Evolutionary conservation across 1,140 invertebrate genomes (phyloP).

Genomic region (Megalopta genalis): DNA sequence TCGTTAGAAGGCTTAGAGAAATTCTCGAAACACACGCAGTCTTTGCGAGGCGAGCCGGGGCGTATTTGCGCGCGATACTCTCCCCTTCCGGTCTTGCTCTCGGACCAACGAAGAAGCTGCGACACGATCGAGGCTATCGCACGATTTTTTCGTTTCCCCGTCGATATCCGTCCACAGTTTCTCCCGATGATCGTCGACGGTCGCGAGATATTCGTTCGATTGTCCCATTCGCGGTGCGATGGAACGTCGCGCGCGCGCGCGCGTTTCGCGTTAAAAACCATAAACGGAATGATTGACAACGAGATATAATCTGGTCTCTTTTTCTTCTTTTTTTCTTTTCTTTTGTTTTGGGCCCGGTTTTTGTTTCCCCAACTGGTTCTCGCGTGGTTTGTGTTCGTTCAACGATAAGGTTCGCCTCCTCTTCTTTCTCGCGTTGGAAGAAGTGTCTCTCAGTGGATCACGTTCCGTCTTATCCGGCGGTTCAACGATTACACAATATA

Average conservation of each 20-base stretch:
- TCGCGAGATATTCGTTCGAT: neutral
- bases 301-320: neutral
- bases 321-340: too few relatives aligned
- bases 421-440: slow-evolving; percentile 11
- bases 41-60: too few relatives aligned
- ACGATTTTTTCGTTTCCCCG: neutral
- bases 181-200: neutral
- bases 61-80: too few relatives aligned
- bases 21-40: too few relatives aligned
- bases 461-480: slow-evolving; percentile 24
- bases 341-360: slow-evolving; percentile 19
- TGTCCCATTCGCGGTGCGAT: slow-evolving; percentile 2
- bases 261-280: neutral
- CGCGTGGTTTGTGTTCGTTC: neutral
- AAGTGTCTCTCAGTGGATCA: slow-evolving; percentile 4
- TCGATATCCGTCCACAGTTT: neutral
- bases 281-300: slow-evolving; percentile 12
- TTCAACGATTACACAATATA: slow-evolving; percentile 41
- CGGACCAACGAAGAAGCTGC: neutral
- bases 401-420: neutral
- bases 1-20: too few relatives aligned
- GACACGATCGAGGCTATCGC: neutral
- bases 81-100: too few relatives aligned
- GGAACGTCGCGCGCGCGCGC: neutral
- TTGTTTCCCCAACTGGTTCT: neutral